A percentile compares a stretch with the other conserved stretches of the same genome.
Conservation (phyloP, 2,888 invertebrate species). For the Drosophila differens region DNA sequence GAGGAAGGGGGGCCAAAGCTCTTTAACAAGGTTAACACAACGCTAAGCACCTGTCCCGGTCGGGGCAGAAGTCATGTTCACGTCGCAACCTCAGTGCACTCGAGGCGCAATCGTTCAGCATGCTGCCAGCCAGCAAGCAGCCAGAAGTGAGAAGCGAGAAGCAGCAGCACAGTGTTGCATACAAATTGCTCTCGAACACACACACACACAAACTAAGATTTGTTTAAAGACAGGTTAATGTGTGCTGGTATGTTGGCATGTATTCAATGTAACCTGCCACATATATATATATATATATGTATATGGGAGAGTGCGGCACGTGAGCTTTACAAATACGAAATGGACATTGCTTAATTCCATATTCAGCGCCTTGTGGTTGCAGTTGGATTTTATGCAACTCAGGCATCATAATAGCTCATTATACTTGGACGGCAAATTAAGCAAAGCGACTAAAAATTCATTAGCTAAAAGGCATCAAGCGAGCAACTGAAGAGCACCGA, state of each 20-base stretch:
- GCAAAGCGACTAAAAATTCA: slow-evolving; percentile 60
- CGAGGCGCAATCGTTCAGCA: slow-evolving; percentile 76
- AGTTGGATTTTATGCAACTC: slow-evolving; percentile 67
- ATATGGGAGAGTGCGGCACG: slow-evolving; percentile 55
- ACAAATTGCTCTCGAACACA: slow-evolving; percentile 67
- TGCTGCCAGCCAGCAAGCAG: slow-evolving; percentile 45
- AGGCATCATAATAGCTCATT: slow-evolving; percentile 78
- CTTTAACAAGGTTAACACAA: slow-evolving; percentile 74
- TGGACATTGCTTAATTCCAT: slow-evolving; percentile 79
- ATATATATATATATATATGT: neutral
- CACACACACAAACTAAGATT: slow-evolving; percentile 34
- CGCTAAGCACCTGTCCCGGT: slow-evolving; percentile 63
- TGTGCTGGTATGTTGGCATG: slow-evolving; percentile 28
- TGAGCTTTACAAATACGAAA: slow-evolving; percentile 75
- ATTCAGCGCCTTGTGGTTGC: slow-evolving; percentile 52
- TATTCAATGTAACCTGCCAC: slow-evolving; percentile 33
- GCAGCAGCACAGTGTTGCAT: slow-evolving; percentile 60
- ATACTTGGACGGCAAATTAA: slow-evolving; percentile 51
- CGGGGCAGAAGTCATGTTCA: slow-evolving; percentile 30
- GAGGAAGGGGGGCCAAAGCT: slow-evolving; percentile 11
- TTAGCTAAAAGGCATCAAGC: slow-evolving; percentile 71
- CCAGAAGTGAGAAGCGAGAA: slow-evolving; percentile 9
- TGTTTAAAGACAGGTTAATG: slow-evolving; percentile 57
- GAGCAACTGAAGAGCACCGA: slow-evolving; percentile 41
- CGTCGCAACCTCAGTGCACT: slow-evolving; percentile 71